A percentile compares a stretch with the other conserved stretches of the same genome.
Conservation (phyloP, 2,113 vertebrate species). For the Tupaia chinensis region DNA sequence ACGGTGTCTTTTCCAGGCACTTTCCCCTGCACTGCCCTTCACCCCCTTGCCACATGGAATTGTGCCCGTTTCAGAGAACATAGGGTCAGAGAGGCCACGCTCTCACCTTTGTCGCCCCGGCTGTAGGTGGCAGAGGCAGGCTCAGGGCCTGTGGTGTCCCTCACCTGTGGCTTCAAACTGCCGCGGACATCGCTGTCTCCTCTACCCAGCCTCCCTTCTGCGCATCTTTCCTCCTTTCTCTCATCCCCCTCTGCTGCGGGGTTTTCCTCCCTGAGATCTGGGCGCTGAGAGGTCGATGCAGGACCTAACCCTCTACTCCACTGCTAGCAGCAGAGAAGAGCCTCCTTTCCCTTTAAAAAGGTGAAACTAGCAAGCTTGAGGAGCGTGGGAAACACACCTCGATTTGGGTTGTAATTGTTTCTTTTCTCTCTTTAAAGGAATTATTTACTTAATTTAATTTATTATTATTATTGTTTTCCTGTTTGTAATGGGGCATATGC, state of each 20-base stretch:
- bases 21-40: too few relatives aligned
- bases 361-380: not conserved
- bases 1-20: not conserved
- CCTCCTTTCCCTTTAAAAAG: not conserved
- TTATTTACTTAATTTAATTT: too few relatives aligned
- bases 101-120: not conserved
- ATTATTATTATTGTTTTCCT: too few relatives aligned
- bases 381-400: not conserved
- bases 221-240: not conserved
- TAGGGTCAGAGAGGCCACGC: not conserved
- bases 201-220: fast-evolving
- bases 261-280: not conserved
- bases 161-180: too few relatives aligned
- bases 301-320: not conserved
- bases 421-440: not conserved
- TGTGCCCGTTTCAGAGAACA: not conserved
- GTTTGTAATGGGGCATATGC: too few relatives aligned
- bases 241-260: not conserved
- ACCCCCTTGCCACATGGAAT: not conserved
- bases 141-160: not conserved
- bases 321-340: not conserved
- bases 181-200: too few relatives aligned
- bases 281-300: too few relatives aligned
- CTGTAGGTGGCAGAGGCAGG: not conserved
- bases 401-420: not conserved